Percentiles rank a stretch among this genome's conserved stretches.
Evolutionary conservation across 53 echinoderm and acorn worm genomes (phyloP).

Genomic region (Luidia sarsii): DNA sequence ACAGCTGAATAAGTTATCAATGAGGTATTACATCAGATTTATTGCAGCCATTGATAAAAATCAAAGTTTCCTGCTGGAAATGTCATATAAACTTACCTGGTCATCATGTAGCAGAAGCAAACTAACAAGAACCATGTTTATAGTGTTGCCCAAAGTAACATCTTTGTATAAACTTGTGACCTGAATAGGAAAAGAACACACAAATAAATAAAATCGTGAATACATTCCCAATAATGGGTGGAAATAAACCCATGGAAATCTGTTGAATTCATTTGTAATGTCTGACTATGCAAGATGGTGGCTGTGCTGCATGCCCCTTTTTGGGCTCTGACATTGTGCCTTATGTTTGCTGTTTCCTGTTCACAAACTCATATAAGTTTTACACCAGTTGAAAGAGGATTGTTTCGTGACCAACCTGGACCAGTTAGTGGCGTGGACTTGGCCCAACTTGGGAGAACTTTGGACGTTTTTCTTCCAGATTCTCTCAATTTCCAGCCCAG

Average conservation of each 20-base stretch:
- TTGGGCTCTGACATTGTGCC: no score
- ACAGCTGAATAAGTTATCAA: no score
- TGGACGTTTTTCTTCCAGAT: no score
- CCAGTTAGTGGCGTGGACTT: no score
- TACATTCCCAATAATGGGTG: background rate
- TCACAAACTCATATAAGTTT: no score
- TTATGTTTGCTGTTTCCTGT: background rate
- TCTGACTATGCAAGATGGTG: background rate
- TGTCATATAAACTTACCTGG: constrained; percentile 73
- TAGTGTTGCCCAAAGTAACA: constrained; percentile 84
- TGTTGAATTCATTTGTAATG: background rate
- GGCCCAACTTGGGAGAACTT: no score
- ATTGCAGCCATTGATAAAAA: no score
- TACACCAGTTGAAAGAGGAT: no score
- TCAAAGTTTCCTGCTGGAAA: no score
- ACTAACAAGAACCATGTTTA: constrained; percentile 92
- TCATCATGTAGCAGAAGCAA: constrained; percentile 90
- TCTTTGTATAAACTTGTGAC: constrained; percentile 87
- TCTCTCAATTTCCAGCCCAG: no score
- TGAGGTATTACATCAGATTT: no score
- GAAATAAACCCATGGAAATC: background rate
- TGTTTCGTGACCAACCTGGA: no score
- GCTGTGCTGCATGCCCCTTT: background rate
- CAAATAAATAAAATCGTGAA: background rate
- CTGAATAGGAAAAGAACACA: constrained; percentile 44